phyloP scores from a whole-genome alignment of 2,888 invertebrate genomes.

The Napeogenes inachia region DNA sequence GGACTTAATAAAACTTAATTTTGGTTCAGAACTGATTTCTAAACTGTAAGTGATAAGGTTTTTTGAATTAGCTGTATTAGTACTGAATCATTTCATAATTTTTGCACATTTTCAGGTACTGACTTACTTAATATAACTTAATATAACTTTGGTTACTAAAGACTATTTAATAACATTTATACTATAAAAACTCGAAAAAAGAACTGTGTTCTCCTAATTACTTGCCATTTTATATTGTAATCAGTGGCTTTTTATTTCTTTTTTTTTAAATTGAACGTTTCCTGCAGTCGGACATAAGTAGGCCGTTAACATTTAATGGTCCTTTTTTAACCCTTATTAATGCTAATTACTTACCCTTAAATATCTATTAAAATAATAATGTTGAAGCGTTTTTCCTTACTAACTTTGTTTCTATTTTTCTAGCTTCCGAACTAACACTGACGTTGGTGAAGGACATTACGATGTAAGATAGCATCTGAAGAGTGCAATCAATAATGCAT shows the following conservation, averaged over 20 bases:
- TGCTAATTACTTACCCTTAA: neutral
- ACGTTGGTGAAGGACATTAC: conserved; percentile 60
- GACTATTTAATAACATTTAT: neutral
- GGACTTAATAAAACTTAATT: too few relatives aligned
- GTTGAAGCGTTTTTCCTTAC: conserved; percentile 22
- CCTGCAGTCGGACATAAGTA: neutral
- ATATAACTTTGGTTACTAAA: too few relatives aligned
- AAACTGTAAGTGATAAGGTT: too few relatives aligned
- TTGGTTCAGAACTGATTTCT: too few relatives aligned
- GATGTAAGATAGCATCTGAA: conserved; percentile 72
- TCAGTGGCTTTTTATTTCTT: neutral
- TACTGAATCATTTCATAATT: too few relatives aligned
- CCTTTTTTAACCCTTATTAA: conserved; percentile 2
- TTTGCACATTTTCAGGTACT: too few relatives aligned
- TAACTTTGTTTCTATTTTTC: conserved; percentile 51
- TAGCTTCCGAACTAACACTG: conserved; percentile 73
- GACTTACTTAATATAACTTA: too few relatives aligned
- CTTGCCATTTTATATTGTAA: neutral
- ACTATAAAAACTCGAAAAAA: neutral
- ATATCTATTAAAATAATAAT: neutral
- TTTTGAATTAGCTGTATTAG: too few relatives aligned
- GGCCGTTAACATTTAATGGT: conserved; percentile 3
- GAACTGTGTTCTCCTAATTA: neutral
- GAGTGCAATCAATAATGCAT: conserved; percentile 40
- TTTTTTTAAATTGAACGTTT: neutral